Base-by-base conservation (phyloP, 92 coral and sea anemone genomes). In the Ricordea florida region DNA sequence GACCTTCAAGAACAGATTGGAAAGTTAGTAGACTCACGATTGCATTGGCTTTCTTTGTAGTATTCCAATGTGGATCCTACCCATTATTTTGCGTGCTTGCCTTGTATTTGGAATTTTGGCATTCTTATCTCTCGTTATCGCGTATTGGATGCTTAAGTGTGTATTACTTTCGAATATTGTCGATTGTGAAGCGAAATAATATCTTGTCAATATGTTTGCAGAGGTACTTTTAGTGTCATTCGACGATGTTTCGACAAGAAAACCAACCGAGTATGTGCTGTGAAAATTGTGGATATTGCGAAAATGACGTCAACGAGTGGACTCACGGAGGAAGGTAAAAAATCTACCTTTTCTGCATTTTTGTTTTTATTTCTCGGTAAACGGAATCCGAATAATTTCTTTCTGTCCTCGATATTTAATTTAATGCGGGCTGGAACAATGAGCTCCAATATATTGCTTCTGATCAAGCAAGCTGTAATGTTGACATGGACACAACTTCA, bases 211-310 rank as follows among this genome's bases (percentile, higher is more conserved):
- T 53, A 17, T 60, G 11, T 58, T 85, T 77, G 48, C 72, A 96
- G 99, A 87, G 99, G 99, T 10, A 92, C 99, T 1, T 96, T 96
- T 74, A 96, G 99, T 68, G 97, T 96, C 51, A 96, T 96, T 44
- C 87, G 93, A 53, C 78, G 92, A 92, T 96, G 99, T 56, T 72
- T 82, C 48, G 99, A 96, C 92, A 92, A 90, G 83, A 90, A 69
- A 76, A 58, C 91, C 45, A 87, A 87, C 65, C 89, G 90, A 30
- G 72, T 96, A 14, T 96, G 99, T 72, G 99, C 99, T 16, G 99
- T 92, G 63, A 96, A 96, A 78, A 96, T 96, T 26, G 97, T 96
- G 26, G 99, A 96, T 89, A 76, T 92, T 23, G 65, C 77, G 36
- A 93, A 93, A 82, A 96, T 96, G 99, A 73, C 85, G 37, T 75